Evolutionary conservation across 1,140 invertebrate species (phyloP).

Genomic region (Drosophila gunungcola): DNA sequence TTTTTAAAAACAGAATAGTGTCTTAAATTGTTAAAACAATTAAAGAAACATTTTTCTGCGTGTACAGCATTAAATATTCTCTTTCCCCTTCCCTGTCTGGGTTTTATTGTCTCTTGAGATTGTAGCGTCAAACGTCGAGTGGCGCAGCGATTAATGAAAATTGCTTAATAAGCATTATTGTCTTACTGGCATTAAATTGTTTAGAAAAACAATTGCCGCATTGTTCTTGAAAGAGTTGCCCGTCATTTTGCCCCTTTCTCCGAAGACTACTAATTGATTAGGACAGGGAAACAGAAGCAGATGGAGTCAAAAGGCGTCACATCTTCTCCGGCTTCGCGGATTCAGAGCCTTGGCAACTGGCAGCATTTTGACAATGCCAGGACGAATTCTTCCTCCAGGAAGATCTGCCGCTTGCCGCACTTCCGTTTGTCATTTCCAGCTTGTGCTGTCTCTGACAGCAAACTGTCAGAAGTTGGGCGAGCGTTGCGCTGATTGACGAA

Average conservation of each 20-base stretch:
- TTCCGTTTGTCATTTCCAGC: slow-evolving; percentile 78
- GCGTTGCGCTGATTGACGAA: slow-evolving; percentile 67
- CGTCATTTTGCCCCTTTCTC: slow-evolving; percentile 12
- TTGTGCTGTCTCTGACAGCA: slow-evolving; percentile 73
- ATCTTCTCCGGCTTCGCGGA: not conserved
- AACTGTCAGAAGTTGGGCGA: slow-evolving; percentile 72
- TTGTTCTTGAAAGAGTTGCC: slow-evolving; percentile 67
- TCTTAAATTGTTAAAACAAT: not conserved
- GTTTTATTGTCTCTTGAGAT: slow-evolving; percentile 48
- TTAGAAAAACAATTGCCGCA: slow-evolving; percentile 62
- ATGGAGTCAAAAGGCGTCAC: slow-evolving; percentile 9
- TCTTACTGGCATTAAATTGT: slow-evolving; percentile 81
- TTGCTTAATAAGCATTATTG: slow-evolving; percentile 83
- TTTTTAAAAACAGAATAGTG: no score
- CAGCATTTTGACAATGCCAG: slow-evolving; percentile 37
- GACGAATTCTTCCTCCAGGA: slow-evolving; percentile 46
- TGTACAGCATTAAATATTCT: slow-evolving; percentile 3
- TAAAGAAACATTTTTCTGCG: not conserved
- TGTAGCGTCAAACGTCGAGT: slow-evolving; percentile 71
- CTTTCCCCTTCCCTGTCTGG: not conserved
- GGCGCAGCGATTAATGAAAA: slow-evolving; percentile 78
- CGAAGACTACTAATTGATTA: slow-evolving; percentile 70
- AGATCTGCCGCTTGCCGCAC: slow-evolving; percentile 42
- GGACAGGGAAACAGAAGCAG: slow-evolving; percentile 30
- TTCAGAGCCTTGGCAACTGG: slow-evolving; percentile 20